A percentile compares a stretch with the other conserved stretches of the same genome.
Evolutionary conservation across 2,888 invertebrate species (phyloP).

Genomic region (Brassicogethes aeneus): DNA sequence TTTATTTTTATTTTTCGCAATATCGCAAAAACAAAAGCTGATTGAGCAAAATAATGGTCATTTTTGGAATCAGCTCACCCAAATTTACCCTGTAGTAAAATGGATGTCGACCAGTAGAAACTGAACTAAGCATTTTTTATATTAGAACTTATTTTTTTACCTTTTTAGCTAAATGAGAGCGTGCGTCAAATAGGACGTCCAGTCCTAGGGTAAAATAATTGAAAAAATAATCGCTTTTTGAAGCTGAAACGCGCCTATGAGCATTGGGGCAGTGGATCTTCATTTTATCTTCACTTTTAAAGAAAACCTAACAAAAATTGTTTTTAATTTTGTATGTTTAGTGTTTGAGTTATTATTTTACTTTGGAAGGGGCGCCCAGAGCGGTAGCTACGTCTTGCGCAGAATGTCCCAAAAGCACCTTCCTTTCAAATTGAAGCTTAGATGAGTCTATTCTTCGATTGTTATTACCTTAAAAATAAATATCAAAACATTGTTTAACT

Average conservation of each 20-base stretch:
- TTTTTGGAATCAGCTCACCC: no score
- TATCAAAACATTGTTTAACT: constrained; percentile 3
- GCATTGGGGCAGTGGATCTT: constrained; percentile 89
- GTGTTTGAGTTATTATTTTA: background rate
- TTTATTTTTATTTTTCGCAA: background rate
- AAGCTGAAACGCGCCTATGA: constrained; percentile 65
- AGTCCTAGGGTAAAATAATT: constrained; percentile 96
- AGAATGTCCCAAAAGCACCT: constrained; percentile 75
- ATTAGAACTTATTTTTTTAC: constrained; percentile 3
- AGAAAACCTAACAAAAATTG: constrained; percentile 75
- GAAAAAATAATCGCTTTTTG: constrained; percentile 93
- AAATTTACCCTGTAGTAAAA: no score
- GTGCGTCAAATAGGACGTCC: constrained; percentile 94
- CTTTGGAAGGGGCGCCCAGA: constrained; percentile 83
- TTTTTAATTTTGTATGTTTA: no score
- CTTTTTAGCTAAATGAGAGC: constrained; percentile 89
- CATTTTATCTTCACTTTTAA: constrained; percentile 99
- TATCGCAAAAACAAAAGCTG: background rate
- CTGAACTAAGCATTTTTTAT: no score
- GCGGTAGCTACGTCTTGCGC: constrained; percentile 83
- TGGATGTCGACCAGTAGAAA: no score
- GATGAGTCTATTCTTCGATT: constrained; percentile 54
- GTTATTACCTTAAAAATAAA: constrained; percentile 42
- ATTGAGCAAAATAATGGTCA: no score
- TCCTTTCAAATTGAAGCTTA: constrained; percentile 52